Evolutionary conservation across 2,797 vertebrate genomes (phyloP), one percentile per base, ranked within the genome.

Genomic region (Pseudomugil tenellus): DNA sequence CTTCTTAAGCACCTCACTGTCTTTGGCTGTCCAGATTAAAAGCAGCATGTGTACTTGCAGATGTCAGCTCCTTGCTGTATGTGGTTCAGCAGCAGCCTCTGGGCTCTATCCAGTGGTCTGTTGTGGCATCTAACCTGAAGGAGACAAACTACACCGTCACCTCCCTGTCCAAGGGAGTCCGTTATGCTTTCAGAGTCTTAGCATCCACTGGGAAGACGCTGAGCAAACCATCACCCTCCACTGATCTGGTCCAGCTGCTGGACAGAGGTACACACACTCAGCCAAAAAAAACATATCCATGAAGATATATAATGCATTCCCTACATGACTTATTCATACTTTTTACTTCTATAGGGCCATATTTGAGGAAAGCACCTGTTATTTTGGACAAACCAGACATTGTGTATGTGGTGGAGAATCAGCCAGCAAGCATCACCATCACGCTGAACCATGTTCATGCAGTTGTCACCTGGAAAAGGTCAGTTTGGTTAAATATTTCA

Each of bases 401-500:
- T 0, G 88, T 98, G 17, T 96, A 96, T 0, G 92, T 95, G 66
- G 96, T 96, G 29, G 97, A 99, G 85, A 96, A 96, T 70, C 96
- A 96, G 63, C 91, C 95, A 0, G 87, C 90, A 32, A 93, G 77
- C 58, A 65, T 98, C 76, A 96, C 93, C 14, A 80, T 98, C 79
- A 96, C 95, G 0, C 94, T 98, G 67, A 99, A 98, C 80, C 96
- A 98, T 0, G 97, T 99, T 52, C 95, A 97, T 13, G 96, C 96
- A 35, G 91, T 84, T 0, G 89, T 97, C 80, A 88, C 92, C 71
- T 99, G 97, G 98, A 97, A 95, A 86, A 97, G 95, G 97, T 97
- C 55, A 69, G 88, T 67, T 16, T 41, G 7, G 4, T 23, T 49
- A 13, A 23, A 23, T 23, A 23, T 23, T 49, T 43, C 1, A 21